Evolutionary conservation across 2,888 invertebrate genomes (phyloP), one percentile per base, ranked within the genome.

Genomic region (Argynnis bischoffii): DNA sequence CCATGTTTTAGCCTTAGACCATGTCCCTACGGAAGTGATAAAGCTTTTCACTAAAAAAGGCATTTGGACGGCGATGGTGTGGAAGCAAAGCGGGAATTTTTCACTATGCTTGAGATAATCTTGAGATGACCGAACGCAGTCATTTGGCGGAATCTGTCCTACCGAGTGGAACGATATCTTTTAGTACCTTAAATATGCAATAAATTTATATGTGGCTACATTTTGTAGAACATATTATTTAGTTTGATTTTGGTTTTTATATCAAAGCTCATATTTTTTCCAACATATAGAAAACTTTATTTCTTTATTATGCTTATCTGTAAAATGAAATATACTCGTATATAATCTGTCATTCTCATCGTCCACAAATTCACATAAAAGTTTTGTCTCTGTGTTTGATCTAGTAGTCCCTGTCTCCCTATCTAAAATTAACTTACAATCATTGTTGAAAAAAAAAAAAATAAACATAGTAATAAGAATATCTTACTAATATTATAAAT

Each of bases 31-130:
- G 92, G 91, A 92, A 92, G 91, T 90, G 89, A 92, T 92, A 92
- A 92, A 92, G 88, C 87, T 90, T 90, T 90, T 91, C 89, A 90
- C 85, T 87, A 87, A 91, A 92, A 92, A 92, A 92, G 91, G 84
- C 87, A 87, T 90, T 88, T 79, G 84, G 85, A 79, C 75, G 87
- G 86, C 85, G 88, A 90, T 89, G 90, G 87, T 75, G 88, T 86
- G 91, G 91, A 91, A 92, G 89, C 85, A 79, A 84, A 86, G 85
- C 86, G 84, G 85, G 81, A 83, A 86, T 87, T 83, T 85, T 82
- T 83, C 79, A 79, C 78, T 79, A 75, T 78, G 75, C 78, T 78
- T 77, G 76, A 83, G 87, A 89, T 89, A 83, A 88, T 87, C 87
- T 88, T 77, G 77, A 82, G 82, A 79, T 80, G 78, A 78, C 75